These are phyloP conservation scores for Pemphigus obesinymphae DNA, from an alignment of 1,140 invertebrate genomes.

Conservation along the genomic window DNA sequence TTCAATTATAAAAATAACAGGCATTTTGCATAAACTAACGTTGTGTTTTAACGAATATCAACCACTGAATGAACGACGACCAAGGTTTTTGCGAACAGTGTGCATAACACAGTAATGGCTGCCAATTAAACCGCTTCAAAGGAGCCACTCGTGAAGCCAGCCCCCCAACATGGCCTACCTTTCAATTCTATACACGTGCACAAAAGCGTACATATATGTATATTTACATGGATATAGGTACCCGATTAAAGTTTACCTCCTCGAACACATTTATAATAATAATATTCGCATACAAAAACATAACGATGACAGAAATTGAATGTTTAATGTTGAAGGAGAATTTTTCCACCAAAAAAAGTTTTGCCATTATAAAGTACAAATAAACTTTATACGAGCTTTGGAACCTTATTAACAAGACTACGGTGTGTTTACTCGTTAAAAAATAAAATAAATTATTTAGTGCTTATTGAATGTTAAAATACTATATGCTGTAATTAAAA, in stretches of 20 bases:
- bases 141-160: constrained; percentile 37
- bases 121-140: constrained; percentile 41
- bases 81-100: constrained; percentile 1
- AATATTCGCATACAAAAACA: neutral
- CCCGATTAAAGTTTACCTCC: neutral
- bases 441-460: no score
- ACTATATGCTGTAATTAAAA: no score
- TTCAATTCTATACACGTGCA: neutral
- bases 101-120: constrained; percentile 27
- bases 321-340: neutral
- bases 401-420: no score
- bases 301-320: neutral
- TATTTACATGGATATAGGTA: neutral
- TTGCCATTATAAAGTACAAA: neutral
- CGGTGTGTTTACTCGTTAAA: no score
- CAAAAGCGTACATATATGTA: neutral
- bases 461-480: no score
- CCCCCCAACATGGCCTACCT: constrained; percentile 40
- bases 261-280: neutral
- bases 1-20: no score
- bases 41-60: neutral
- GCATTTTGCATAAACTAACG: no score
- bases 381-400: neutral
- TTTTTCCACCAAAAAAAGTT: neutral
- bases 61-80: neutral